These are phyloP conservation scores for Alectura lathami DNA, from an alignment of 2,113 vertebrate species.

Conservation along the genomic window DNA sequence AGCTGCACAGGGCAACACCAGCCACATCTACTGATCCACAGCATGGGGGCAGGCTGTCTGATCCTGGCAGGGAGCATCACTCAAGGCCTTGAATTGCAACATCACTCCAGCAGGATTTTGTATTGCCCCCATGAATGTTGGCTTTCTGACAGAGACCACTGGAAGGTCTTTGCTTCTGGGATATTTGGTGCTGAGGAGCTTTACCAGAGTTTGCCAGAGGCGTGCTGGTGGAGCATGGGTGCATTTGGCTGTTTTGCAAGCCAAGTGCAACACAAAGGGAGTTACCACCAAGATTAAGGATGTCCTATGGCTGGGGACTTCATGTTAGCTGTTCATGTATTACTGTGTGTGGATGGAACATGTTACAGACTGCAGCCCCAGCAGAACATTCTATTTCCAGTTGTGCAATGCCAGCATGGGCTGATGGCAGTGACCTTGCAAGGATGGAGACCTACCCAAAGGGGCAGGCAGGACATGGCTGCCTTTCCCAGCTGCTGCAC, in stretches of 20 bases:
- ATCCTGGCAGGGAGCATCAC: background rate
- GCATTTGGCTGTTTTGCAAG: background rate
- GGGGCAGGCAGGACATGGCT: background rate
- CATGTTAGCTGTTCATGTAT: background rate
- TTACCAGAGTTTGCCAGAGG: background rate
- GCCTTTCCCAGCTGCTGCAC: background rate
- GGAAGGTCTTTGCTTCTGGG: background rate
- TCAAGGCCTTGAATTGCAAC: accelerated
- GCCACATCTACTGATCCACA: too few species aligned
- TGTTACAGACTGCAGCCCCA: background rate
- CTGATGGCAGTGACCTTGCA: background rate
- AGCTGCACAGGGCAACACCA: background rate
- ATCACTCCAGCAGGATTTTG: background rate
- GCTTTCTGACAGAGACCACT: accelerated
- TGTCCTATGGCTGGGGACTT: background rate
- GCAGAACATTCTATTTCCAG: too few species aligned
- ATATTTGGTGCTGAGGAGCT: background rate
- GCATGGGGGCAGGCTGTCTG: background rate
- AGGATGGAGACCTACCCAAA: background rate
- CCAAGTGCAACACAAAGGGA: background rate
- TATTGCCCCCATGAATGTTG: background rate
- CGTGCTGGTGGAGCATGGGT: background rate
- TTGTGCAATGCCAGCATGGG: background rate
- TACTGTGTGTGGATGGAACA: background rate
- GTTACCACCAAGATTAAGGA: background rate